A percentile compares a stretch with the other conserved stretches of the same genome.
phyloP scores from a whole-genome alignment of 2,113 vertebrate species.

The Lampris incognitus region DNA sequence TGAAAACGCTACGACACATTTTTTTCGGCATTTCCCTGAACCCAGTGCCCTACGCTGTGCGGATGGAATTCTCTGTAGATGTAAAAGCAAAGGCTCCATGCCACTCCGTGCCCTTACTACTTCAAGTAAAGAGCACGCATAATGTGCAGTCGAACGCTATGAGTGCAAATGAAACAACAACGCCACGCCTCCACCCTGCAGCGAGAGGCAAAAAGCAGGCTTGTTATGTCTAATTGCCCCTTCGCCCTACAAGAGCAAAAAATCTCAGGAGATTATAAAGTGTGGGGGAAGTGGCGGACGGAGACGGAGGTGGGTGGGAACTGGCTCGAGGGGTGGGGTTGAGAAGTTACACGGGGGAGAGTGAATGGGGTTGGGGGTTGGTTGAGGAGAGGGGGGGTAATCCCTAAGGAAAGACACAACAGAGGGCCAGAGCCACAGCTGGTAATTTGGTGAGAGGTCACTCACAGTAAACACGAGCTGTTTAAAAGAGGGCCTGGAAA shows the following conservation, averaged over 20 bases:
- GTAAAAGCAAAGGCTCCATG: background rate
- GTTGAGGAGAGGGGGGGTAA: constrained; percentile 1
- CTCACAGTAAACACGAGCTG: constrained; percentile 81
- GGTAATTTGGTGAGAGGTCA: constrained; percentile 83
- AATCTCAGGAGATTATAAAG: constrained; percentile 45
- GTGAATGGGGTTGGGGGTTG: too few relatives aligned
- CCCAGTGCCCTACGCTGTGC: background rate
- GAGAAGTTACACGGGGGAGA: background rate
- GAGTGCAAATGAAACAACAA: constrained; percentile 22
- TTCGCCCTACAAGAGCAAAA: constrained; percentile 28
- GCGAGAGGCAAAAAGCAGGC: constrained; percentile 17
- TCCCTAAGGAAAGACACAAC: constrained; percentile 79
- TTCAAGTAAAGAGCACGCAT: too few relatives aligned
- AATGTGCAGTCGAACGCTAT: too few relatives aligned
- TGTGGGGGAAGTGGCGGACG: constrained; percentile 36
- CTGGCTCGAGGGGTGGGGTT: constrained; percentile 36
- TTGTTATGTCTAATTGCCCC: constrained; percentile 15
- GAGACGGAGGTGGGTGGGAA: constrained; percentile 41
- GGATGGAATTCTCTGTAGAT: constrained; percentile 4
- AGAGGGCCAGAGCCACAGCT: constrained; percentile 78
- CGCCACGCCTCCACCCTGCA: constrained; percentile 47
- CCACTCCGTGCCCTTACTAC: too few relatives aligned
- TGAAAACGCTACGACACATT: constrained; percentile 11
- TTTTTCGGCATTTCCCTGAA: constrained; percentile 14
- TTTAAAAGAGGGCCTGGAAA: constrained; percentile 80